Evolutionary conservation across 2,113 vertebrate genomes (phyloP), one percentile per base, ranked within the genome.

Genomic region (Leptosomus discolor): DNA sequence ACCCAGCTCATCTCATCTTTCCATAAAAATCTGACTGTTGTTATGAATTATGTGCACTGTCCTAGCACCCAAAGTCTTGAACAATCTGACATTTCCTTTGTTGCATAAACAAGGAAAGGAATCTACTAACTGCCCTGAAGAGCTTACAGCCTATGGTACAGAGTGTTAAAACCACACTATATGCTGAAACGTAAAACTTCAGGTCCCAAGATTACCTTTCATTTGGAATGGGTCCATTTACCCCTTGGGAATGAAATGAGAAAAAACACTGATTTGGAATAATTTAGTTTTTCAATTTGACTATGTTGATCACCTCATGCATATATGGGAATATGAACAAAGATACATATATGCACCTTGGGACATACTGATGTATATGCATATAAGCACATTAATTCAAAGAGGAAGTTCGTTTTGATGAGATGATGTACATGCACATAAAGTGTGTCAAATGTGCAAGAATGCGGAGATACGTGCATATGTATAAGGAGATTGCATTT

Each of bases 171-270:
- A 79, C 32, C 80, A 79, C 30, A n/a, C 32, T 61, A 12, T 11
- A 53, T 5, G 20, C 89, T 48, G 77, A 96, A 97, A 95, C 3
- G 1, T 43, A 91, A 74, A 95, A 91, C 61, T 95, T 68, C 75
- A 81, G 91, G 61, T 97, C 95, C 95, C 88, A 91, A 78, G 91
- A 96, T 92, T 95, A 96, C 95, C 95, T 94, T 95, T 97, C 94
- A 89, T 92, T 95, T 94, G 95, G 87, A 94, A 87, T 10, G 45
- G 37, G 29, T 86, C 90, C 94, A 95, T 84, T 88, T 94, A 39
- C 74, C 93, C 77, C 29, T 67, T 29, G 34, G 86, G 65, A 89
- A 92, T 1, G 2, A 96, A 95, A 91, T 77, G 46, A 91, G 67
- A 85, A 97, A 79, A 65, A 94, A 91, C 57, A 77, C 12, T 69